Percentiles rank a stretch among this genome's conserved stretches.
These are phyloP conservation scores for Scelioninae gen. 2 DNA, from an alignment of 2,888 invertebrate species.

Conservation along the genomic window DNA sequence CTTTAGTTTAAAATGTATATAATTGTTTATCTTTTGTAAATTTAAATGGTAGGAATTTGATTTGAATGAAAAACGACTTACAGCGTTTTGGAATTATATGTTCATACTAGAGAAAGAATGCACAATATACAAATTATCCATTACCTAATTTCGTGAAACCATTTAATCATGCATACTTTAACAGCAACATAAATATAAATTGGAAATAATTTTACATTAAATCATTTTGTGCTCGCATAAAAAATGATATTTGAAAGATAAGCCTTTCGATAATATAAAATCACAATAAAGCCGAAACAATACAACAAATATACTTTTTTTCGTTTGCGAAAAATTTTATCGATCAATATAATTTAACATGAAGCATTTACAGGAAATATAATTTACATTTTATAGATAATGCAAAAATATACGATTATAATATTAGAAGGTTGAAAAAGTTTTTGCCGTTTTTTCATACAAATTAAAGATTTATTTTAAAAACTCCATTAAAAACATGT, in stretches of 20 bases:
- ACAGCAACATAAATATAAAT: constrained; percentile 23
- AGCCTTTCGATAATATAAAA: no score
- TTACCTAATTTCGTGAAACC: constrained; percentile 48
- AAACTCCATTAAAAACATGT: constrained; percentile 29
- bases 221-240: no score
- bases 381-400: constrained; percentile 15
- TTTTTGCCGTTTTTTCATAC: no score
- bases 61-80: constrained; percentile 4
- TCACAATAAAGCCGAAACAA: no score
- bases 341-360: constrained; percentile 8
- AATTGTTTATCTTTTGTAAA: no score
- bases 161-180: constrained; percentile 33
- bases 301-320: no score
- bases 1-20: no score
- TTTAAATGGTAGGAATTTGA: no score
- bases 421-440: constrained; percentile 33
- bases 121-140: constrained; percentile 65
- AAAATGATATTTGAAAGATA: no score
- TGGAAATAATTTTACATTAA: background rate
- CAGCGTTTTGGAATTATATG: constrained; percentile 59
- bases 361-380: background rate
- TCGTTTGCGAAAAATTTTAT: no score
- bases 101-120: constrained; percentile 66
- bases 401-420: constrained; percentile 56
- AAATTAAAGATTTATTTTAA: constrained; percentile 37